Evolutionary conservation across 2,797 vertebrate genomes (phyloP), one percentile per base, ranked within the genome.

Genomic region (Sebastes aleutianus): DNA sequence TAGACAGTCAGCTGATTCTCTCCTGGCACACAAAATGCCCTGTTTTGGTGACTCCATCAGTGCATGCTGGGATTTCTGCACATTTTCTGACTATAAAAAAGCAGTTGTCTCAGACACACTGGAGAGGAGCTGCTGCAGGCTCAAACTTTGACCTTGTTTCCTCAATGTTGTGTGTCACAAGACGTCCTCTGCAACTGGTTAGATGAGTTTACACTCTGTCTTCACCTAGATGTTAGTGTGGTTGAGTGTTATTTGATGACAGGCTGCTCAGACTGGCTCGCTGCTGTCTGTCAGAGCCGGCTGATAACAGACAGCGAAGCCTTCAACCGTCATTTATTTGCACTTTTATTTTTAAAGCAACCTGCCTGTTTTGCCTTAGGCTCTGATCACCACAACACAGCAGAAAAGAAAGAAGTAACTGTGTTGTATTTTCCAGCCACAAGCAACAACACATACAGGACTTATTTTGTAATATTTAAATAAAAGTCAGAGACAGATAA

Each of bases 11-110:
- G 39, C 54, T 74, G 80, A 70, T 22, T 24, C 14, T 1, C 18
- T 53, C n/a, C 20, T 4, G 12, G 13, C 34, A 14, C 11, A 3
- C 22, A 29, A 47, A 39, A 68, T 10, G 18, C 31, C 11, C 27
- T 2, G 12, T 12, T 22, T n/a, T 4, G 29, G 9, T 67, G 13
- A 34, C 39, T 27, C 12, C 29, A 14, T 34, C 34, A 22, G 53
- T 59, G 65, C 70, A 74, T 74, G 58, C 58, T 70, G 76, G 75
- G 64, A 67, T n/a, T 43, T 20, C 34, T 39, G 54, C 26, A 39
- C 58, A 1, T 57, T 69, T 31, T 68, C 24, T 29, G 4, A 39
- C 34, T 16, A 18, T 12, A 27, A 27, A 26, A 26, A 56, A 14
- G 11, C 7, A 20, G 13, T 14, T 9, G 16, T 63, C 24, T 70